A percentile compares a stretch with the other conserved stretches of the same genome.
These are phyloP conservation scores for Rotaria macrura DNA, from an alignment of 2,888 invertebrate genomes.

Conservation along the genomic window DNA sequence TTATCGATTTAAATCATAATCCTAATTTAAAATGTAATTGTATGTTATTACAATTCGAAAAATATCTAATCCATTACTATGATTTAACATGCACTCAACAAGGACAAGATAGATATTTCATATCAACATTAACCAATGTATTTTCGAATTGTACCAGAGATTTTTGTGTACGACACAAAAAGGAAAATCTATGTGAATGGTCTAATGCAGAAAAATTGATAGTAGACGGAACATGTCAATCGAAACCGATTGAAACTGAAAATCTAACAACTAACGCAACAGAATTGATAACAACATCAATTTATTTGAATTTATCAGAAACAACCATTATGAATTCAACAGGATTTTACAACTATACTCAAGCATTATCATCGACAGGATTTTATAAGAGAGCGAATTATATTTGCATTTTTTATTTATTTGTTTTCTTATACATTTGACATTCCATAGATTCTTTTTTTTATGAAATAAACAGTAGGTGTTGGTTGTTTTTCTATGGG, in stretches of 20 bases:
- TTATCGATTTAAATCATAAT: not conserved
- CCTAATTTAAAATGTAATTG: slow-evolving; percentile 6
- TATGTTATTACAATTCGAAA: not conserved
- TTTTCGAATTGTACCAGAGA: not conserved
- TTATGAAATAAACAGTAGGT: too few species aligned
- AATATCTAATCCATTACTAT: not conserved
- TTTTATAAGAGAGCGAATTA: not conserved
- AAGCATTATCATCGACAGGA: not conserved
- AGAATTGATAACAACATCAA: too few species aligned
- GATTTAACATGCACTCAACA: not conserved
- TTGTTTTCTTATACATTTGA: not conserved
- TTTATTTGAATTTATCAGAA: too few species aligned
- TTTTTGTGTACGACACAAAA: not conserved
- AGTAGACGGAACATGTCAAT: not conserved
- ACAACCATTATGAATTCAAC: not conserved
- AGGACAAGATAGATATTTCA: not conserved
- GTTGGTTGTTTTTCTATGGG: too few species aligned
- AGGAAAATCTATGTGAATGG: not conserved
- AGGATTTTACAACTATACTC: not conserved
- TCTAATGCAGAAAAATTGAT: not conserved
- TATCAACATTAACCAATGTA: not conserved
- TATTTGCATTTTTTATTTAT: not conserved
- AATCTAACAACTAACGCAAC: not conserved
- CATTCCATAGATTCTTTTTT: not conserved
- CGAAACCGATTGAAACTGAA: not conserved